Conservation (phyloP, 1,140 invertebrate genomes). For the Lasioglossum albipes region DNA sequence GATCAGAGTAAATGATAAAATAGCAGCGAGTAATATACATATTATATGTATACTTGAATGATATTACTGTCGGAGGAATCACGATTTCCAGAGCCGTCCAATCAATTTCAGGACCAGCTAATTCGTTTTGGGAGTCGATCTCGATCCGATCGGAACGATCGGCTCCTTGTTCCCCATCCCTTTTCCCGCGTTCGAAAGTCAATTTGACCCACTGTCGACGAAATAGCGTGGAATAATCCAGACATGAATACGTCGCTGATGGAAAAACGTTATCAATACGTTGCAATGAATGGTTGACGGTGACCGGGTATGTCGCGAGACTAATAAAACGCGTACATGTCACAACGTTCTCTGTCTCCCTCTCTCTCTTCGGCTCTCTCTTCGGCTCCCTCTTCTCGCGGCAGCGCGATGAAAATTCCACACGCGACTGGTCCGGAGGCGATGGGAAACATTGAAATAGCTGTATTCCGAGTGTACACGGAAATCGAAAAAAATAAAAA, state of each 20-base stretch:
- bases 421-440: not conserved
- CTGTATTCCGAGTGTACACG: slow-evolving; percentile 1
- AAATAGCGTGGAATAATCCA: slow-evolving; percentile 32
- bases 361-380: not conserved
- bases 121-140: no score
- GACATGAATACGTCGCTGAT: slow-evolving; percentile 28
- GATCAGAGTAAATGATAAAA: no score
- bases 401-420: slow-evolving; percentile 16
- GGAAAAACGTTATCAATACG: slow-evolving; percentile 40
- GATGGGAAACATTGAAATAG: slow-evolving; percentile 3
- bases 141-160: not conserved
- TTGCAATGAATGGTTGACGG: slow-evolving; percentile 17
- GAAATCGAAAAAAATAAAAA: slow-evolving; percentile 19
- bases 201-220: slow-evolving; percentile 20
- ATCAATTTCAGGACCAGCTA: no score
- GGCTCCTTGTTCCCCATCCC: not conserved
- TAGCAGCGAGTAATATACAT: no score
- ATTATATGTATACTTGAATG: no score
- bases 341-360: no score
- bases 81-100: no score
- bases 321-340: slow-evolving; percentile 13
- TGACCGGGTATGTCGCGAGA: not conserved
- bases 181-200: slow-evolving; percentile 20
- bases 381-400: no score
- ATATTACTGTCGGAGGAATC: no score